phyloP scores from a whole-genome alignment of 92 coral and sea anemone species.

The Siderastrea siderea region DNA sequence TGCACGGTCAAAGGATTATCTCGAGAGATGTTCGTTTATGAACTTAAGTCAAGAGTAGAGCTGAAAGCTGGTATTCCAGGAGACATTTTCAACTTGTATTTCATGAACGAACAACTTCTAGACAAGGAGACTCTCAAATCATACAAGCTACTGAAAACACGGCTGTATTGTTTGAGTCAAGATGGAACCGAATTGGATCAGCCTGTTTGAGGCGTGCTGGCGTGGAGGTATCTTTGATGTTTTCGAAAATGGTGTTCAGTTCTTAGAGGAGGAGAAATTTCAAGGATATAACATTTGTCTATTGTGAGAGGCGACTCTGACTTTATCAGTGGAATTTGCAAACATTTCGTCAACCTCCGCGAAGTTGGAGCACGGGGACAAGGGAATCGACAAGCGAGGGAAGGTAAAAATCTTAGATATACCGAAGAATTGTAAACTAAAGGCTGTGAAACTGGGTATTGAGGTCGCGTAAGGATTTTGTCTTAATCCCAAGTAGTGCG shows the following conservation, averaged over 20 bases:
- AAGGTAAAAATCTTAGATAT: not conserved
- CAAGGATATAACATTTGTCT: constrained; percentile 78
- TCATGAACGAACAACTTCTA: constrained; percentile 85
- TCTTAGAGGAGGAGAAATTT: constrained; percentile 67
- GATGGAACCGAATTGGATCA: constrained; percentile 81
- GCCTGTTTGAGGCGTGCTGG: constrained; percentile 93
- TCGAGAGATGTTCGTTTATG: constrained; percentile 71
- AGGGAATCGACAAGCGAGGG: not conserved
- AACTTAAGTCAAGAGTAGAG: constrained; percentile 91
- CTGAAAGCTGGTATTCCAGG: constrained; percentile 96
- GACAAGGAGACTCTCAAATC: constrained; percentile 73
- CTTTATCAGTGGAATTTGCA: constrained; percentile 82
- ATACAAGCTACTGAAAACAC: constrained; percentile 69
- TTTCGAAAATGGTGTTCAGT: constrained; percentile 95
- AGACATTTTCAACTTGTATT: constrained; percentile 82
- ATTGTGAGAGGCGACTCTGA: constrained; percentile 93
- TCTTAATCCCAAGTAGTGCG: not conserved
- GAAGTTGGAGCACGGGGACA: constrained; percentile 7
- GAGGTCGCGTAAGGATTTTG: not conserved
- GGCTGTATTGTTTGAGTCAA: constrained; percentile 92
- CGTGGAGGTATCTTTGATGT: constrained; percentile 93
- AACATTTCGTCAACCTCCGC: constrained; percentile 27
- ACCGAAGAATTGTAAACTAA: not conserved
- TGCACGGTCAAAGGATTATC: constrained; percentile 78
- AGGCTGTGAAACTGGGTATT: not conserved